These are phyloP conservation scores for Tadarida brasiliensis DNA, from an alignment of 2,797 vertebrate species.

Conservation along the genomic window DNA sequence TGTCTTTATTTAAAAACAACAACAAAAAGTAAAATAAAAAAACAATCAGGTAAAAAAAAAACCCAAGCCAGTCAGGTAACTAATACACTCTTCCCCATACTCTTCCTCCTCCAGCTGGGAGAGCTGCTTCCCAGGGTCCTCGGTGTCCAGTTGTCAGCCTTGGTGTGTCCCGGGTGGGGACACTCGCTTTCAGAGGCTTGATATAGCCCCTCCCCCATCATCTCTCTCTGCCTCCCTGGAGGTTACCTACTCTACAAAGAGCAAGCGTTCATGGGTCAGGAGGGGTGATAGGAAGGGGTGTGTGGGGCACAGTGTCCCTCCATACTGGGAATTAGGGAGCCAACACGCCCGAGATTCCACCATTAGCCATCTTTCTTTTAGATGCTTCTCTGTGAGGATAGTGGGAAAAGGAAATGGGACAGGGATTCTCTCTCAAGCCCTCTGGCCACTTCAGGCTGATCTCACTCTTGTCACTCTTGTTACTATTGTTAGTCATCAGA, in stretches of 20 bases:
- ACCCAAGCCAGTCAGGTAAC: not conserved
- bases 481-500: not conserved
- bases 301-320: not conserved
- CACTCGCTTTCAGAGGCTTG: not conserved
- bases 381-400: not conserved
- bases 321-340: not conserved
- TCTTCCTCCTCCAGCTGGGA: not conserved
- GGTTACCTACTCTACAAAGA: not conserved
- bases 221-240: not conserved
- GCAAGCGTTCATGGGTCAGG: not conserved
- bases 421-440: not conserved
- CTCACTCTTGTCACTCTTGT: not conserved
- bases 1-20: conserved; percentile 57
- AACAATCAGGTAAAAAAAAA: not conserved
- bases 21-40: not conserved
- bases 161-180: not conserved
- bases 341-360: no score
- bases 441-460: not conserved
- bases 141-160: no score
- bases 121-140: not conserved
- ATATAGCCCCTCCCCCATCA: no score
- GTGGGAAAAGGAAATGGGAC: not conserved
- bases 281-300: not conserved
- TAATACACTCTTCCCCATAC: not conserved
- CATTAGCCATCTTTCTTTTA: not conserved